phyloP scores from a whole-genome alignment of 1,140 invertebrate genomes.

The Pteromalus puparum region DNA sequence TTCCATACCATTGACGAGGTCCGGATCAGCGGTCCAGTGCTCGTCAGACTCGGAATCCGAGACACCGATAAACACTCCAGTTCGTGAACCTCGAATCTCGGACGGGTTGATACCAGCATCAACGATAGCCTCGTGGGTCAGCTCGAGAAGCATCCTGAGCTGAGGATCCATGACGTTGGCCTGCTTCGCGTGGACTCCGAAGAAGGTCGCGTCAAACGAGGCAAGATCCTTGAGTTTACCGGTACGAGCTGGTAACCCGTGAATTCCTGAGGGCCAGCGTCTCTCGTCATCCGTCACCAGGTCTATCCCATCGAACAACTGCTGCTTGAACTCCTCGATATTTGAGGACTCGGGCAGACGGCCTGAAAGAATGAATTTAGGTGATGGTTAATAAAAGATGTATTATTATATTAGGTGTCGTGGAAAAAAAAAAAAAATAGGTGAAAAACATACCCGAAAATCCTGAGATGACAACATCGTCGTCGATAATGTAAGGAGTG shows the following conservation, averaged over 20 bases:
- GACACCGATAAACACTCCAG: slow-evolving; percentile 93
- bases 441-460: slow-evolving; percentile 80
- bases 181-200: slow-evolving; percentile 95
- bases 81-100: slow-evolving; percentile 87
- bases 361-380: slow-evolving; percentile 74
- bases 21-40: slow-evolving; percentile 84
- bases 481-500: slow-evolving; percentile 68
- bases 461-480: slow-evolving; percentile 92
- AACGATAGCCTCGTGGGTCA: slow-evolving; percentile 95
- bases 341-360: slow-evolving; percentile 91
- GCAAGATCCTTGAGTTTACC: slow-evolving; percentile 93
- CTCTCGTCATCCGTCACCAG: slow-evolving; percentile 91
- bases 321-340: slow-evolving; percentile 92
- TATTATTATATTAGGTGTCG: no score
- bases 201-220: slow-evolving; percentile 94
- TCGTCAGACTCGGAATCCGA: slow-evolving; percentile 91
- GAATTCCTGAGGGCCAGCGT: slow-evolving; percentile 85
- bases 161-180: slow-evolving; percentile 97
- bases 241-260: slow-evolving; percentile 88
- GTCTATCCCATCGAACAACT: slow-evolving; percentile 90
- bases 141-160: slow-evolving; percentile 91
- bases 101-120: slow-evolving; percentile 93
- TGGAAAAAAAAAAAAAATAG: no score
- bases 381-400: no score
- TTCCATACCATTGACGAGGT: slow-evolving; percentile 84